Percentiles rank a stretch among this genome's conserved stretches.
Conservation (phyloP, 1,140 invertebrate species). For the Euwallacea similis region DNA sequence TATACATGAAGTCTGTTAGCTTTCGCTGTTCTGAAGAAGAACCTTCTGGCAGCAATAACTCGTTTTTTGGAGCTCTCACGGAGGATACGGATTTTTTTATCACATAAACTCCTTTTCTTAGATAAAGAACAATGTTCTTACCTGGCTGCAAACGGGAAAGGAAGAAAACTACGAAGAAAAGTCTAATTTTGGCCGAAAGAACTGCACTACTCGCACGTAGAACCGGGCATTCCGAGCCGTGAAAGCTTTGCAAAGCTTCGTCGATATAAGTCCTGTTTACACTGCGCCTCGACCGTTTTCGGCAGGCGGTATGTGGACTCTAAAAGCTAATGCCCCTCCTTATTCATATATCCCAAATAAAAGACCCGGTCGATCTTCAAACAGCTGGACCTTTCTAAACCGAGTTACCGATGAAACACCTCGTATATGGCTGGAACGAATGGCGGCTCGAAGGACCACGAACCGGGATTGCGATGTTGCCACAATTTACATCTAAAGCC, state of each 20-base stretch:
- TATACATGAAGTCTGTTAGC: background rate
- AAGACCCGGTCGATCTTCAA: conserved; percentile 9
- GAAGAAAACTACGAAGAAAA: background rate
- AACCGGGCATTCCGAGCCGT: background rate
- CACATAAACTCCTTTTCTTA: conserved; percentile 2
- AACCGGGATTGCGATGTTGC: background rate
- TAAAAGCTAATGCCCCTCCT: conserved; percentile 22
- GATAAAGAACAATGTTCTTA: conserved; percentile 4
- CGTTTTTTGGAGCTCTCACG: too few relatives aligned
- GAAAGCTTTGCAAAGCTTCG: conserved; percentile 13
- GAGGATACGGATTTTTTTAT: background rate
- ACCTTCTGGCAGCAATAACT: too few relatives aligned
- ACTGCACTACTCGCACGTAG: background rate
- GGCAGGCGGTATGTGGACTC: background rate
- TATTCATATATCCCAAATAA: conserved; percentile 14
- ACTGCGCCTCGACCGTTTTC: background rate
- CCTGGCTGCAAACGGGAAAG: background rate
- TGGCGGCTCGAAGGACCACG: background rate
- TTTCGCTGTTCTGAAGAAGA: background rate
- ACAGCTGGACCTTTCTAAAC: conserved; percentile 1
- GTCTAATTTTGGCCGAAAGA: background rate
- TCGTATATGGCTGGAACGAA: conserved; percentile 1
- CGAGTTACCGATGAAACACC: conserved; percentile 8
- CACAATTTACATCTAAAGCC: background rate
- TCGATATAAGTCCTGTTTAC: conserved; percentile 2